A percentile compares a stretch with the other conserved stretches of the same genome.
Conservation (phyloP, 2,888 invertebrate genomes). For the Caenorhabditis panamensis region DNA sequence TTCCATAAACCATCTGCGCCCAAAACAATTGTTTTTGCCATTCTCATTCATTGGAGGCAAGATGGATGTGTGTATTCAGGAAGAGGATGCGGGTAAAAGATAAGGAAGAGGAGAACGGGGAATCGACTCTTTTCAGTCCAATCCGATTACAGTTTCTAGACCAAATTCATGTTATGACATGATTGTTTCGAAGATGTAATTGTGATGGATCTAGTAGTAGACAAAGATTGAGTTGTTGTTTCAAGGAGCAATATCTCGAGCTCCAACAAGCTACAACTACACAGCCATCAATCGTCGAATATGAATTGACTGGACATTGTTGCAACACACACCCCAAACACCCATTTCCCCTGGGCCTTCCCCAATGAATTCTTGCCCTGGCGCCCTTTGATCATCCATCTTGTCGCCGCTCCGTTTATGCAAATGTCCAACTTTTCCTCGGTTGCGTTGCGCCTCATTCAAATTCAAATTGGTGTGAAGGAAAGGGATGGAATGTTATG, state of each 20-base stretch:
- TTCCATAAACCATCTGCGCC: slow-evolving; percentile 58
- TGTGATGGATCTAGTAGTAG: slow-evolving; percentile 6
- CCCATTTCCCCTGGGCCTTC: slow-evolving; percentile 25
- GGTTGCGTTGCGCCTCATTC: slow-evolving; percentile 49
- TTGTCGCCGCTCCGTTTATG: slow-evolving; percentile 57
- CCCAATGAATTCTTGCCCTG: slow-evolving; percentile 42
- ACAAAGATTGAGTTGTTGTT: slow-evolving; percentile 13
- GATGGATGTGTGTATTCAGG: slow-evolving; percentile 35
- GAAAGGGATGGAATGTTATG: slow-evolving; percentile 30
- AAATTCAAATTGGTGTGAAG: slow-evolving; percentile 58
- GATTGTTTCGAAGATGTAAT: not conserved
- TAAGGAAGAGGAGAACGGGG: slow-evolving; percentile 7
- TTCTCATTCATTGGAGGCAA: slow-evolving; percentile 37
- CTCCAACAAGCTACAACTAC: not conserved
- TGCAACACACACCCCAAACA: no score
- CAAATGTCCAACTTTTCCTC: slow-evolving; percentile 42
- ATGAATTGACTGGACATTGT: slow-evolving; percentile 53
- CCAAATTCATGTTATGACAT: no score
- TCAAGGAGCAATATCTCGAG: not conserved
- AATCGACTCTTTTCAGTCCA: not conserved
- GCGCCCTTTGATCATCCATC: slow-evolving; percentile 54
- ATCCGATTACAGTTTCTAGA: no score
- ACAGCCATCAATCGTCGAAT: slow-evolving; percentile 54
- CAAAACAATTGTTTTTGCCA: slow-evolving; percentile 60
- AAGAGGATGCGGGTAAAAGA: slow-evolving; percentile 26